Conservation (phyloP, 1,140 invertebrate species). For the Paralvinella palmiformis region DNA sequence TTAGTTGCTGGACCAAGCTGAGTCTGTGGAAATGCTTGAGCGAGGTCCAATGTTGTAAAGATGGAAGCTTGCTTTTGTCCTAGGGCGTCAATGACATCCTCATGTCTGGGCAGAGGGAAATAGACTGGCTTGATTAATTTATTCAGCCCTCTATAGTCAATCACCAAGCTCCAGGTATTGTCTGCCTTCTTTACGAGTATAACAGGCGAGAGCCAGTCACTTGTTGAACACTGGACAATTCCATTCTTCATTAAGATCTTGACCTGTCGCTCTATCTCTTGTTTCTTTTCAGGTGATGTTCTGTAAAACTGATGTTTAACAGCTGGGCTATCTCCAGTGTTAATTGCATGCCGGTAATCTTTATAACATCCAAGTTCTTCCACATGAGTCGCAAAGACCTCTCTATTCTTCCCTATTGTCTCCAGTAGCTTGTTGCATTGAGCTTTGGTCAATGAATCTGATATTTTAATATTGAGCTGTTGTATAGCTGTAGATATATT, state of each 20-base stretch:
- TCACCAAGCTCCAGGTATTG: constrained; percentile 25
- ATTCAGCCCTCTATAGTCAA: constrained; percentile 33
- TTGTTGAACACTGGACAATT: constrained; percentile 12
- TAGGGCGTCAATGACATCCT: constrained; percentile 29
- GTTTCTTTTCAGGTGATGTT: too few relatives aligned
- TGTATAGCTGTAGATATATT: too few relatives aligned
- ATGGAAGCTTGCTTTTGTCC: neutral
- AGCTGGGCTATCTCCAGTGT: too few relatives aligned
- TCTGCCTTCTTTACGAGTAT: constrained; percentile 33
- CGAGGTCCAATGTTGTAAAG: neutral
- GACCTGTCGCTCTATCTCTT: constrained; percentile 1
- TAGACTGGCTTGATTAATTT: constrained; percentile 25
- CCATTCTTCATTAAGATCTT: neutral
- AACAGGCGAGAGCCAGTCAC: constrained; percentile 33
- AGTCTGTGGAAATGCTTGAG: neutral
- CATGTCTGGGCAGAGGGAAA: constrained; percentile 30
- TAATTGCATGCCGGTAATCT: too few relatives aligned
- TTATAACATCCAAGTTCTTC: too few relatives aligned
- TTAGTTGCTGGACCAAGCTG: neutral
- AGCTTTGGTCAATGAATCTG: too few relatives aligned
- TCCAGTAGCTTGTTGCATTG: too few relatives aligned
- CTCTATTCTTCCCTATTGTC: too few relatives aligned
- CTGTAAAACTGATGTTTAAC: too few relatives aligned
- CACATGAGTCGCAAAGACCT: too few relatives aligned
- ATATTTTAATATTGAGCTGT: too few relatives aligned